Conservation (phyloP, 1,140 invertebrate species). For the Aphelinus certus region DNA sequence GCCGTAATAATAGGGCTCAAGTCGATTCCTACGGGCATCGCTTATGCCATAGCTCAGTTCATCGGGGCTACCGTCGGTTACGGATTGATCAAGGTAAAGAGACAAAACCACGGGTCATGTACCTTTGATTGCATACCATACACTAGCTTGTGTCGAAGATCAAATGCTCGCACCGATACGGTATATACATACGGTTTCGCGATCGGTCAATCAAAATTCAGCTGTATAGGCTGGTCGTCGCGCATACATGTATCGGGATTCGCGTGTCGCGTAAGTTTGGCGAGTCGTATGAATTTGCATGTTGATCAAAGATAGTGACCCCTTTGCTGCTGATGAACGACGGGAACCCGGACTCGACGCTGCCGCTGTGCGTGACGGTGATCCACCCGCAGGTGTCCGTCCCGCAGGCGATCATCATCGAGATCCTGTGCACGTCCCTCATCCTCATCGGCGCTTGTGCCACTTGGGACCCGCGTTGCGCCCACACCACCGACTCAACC, state of each 20-base stretch:
- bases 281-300: too few species aligned
- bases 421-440: constrained; percentile 69
- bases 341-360: constrained; percentile 40
- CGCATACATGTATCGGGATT: background rate
- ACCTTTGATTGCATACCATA: too few species aligned
- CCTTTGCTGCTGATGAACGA: constrained; percentile 57
- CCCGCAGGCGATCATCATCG: constrained; percentile 68
- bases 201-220: background rate
- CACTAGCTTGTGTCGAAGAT: background rate
- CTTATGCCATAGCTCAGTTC: constrained; percentile 78
- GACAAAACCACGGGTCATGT: background rate
- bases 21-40: constrained; percentile 72
- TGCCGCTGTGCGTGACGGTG: constrained; percentile 70
- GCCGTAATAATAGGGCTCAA: constrained; percentile 74
- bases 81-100: constrained; percentile 68
- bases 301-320: constrained; percentile 58
- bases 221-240: background rate
- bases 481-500: constrained; percentile 67
- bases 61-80: constrained; percentile 78
- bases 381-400: constrained; percentile 63
- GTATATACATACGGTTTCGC: background rate
- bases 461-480: constrained; percentile 73
- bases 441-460: constrained; percentile 72
- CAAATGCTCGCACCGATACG: background rate
- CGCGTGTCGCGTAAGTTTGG: background rate